phyloP scores from a whole-genome alignment of 1,140 invertebrate species.

The Drosophila mojavensis region DNA sequence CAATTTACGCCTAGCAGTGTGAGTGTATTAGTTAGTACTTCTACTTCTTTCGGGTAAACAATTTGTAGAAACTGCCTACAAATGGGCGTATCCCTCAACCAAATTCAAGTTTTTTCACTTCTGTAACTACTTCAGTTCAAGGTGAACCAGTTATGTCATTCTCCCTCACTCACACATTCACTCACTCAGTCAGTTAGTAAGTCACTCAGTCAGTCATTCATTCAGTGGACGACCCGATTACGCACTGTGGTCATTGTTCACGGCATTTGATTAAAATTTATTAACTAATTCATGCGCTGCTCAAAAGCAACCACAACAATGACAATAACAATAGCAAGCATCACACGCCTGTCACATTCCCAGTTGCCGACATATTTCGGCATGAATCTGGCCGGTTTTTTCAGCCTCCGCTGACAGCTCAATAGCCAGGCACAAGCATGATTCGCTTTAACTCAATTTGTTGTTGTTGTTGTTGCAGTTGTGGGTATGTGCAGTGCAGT shows the following conservation, averaged over 20 bases:
- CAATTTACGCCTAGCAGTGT: slow-evolving; percentile 11
- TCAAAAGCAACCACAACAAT: slow-evolving; percentile 27
- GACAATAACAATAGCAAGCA: slow-evolving; percentile 33
- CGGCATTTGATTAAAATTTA: slow-evolving; percentile 56
- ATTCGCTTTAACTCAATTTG: slow-evolving; percentile 20
- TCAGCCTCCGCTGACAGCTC: slow-evolving; percentile 29
- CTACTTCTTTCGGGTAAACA: neutral
- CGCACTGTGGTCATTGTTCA: slow-evolving; percentile 24
- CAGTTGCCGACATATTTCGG: slow-evolving; percentile 1
- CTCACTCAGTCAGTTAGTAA: neutral
- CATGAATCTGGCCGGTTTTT: slow-evolving; percentile 5
- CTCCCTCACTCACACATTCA: slow-evolving; percentile 1
- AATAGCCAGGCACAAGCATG: slow-evolving; percentile 15
- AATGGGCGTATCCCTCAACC: neutral
- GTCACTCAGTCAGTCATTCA: neutral
- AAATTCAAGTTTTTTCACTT: neutral
- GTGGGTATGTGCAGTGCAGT: slow-evolving; percentile 18
- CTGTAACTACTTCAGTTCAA: slow-evolving; percentile 35
- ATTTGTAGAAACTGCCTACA: neutral
- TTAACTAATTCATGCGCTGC: slow-evolving; percentile 50
- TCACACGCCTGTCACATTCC: slow-evolving; percentile 24
- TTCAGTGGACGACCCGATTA: slow-evolving; percentile 27
- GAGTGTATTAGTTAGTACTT: slow-evolving; percentile 6
- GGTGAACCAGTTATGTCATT: slow-evolving; percentile 46
- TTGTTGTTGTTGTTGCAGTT: too few species aligned